Evolutionary conservation across 2,888 invertebrate species (phyloP), one percentile per base, ranked within the genome.

Genomic region (Tetheella fluctuosa): DNA sequence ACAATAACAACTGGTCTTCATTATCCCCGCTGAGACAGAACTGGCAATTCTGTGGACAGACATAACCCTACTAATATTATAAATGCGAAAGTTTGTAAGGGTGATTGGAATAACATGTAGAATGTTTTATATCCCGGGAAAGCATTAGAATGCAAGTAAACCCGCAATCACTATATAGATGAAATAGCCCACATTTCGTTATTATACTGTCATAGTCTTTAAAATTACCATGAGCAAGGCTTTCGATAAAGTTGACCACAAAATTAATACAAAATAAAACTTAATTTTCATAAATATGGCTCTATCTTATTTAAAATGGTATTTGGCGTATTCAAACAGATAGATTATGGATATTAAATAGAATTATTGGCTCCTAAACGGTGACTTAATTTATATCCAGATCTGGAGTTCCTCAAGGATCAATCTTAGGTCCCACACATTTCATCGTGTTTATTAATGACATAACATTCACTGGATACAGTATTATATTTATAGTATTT

Each of bases 11-110:
- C 86, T 98, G 97, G 73, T 98, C 99, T 86, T 99, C 99, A 80
- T 98, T 98, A 91, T 99, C 99, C 64, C 98, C 99, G 80, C 97
- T 96, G 82, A 97, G 96, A 92, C 99, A 99, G 90, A 99, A 98
- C 91, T 99, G 99, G 91, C 99, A 99, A 91, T 97, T 97, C 98
- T 99, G 95, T 64, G 93, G 93, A 80, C 70, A 59, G 4, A 64
- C 30, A 48, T 17, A 20, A 10, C n/a, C 48, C 48, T 48, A 48
- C 48, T 48, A 48, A 48, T 8, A 48, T 48, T 8, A 3, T 48
- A 17, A n/a, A 48, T 48, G 48, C 48, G 17, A 48, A 48, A 20
- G 48, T 20, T 20, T 17, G 7, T 48, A 3, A 20, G 10, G 7
- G 2, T 48, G 20, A 7, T 48, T 48, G 48, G 17, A n/a, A 17